phyloP scores from a whole-genome alignment of 1,140 invertebrate species.

The Neomicropteryx cornuta region DNA sequence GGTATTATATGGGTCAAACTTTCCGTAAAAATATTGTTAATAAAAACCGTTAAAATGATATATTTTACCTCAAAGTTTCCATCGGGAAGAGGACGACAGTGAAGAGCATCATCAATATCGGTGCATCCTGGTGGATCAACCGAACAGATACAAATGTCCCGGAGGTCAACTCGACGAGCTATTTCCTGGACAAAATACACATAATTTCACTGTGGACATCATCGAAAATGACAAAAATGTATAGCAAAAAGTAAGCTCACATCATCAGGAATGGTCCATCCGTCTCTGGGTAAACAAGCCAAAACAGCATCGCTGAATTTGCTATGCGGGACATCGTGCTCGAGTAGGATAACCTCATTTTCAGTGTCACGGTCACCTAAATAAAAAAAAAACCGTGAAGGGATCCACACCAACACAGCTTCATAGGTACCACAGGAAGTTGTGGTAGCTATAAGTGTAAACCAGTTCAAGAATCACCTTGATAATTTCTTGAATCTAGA shows the following conservation, averaged over 20 bases:
- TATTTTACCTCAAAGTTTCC: too few species aligned
- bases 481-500: too few species aligned
- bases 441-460: too few species aligned
- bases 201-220: conserved; percentile 1
- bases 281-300: conserved; percentile 79
- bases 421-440: too few species aligned
- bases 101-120: conserved; percentile 97
- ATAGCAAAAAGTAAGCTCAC: conserved; percentile 34
- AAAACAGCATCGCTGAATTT: conserved; percentile 91
- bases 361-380: conserved; percentile 80
- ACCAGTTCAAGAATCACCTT: too few species aligned
- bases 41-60: too few species aligned
- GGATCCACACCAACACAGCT: too few species aligned
- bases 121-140: conserved; percentile 99
- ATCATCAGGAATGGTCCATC: conserved; percentile 80
- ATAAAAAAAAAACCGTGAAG: too few species aligned
- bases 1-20: too few species aligned
- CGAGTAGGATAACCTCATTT: conserved; percentile 90
- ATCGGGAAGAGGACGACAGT: conserved; percentile 69
- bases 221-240: neutral
- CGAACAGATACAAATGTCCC: conserved; percentile 82
- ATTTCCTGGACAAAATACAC: conserved; percentile 53
- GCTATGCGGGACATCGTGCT: conserved; percentile 95
- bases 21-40: too few species aligned
- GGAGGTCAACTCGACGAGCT: conserved; percentile 67